Percentiles rank a stretch among this genome's conserved stretches.
These are phyloP conservation scores for Sycophila texana DNA, from an alignment of 2,888 invertebrate genomes.

Conservation along the genomic window DNA sequence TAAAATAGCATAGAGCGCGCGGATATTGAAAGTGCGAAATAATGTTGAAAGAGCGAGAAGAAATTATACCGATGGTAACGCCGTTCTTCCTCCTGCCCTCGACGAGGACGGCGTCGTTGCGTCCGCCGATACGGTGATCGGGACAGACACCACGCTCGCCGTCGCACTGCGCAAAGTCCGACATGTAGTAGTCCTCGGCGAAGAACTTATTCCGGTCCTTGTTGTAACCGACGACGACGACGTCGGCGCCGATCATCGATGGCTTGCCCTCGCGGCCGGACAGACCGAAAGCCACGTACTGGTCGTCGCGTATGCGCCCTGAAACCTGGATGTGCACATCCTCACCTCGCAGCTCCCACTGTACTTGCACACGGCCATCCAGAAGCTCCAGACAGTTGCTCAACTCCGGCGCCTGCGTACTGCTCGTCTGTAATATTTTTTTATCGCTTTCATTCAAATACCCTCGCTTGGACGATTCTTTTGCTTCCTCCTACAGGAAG, in stretches of 20 bases:
- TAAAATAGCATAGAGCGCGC: too few relatives aligned
- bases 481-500: too few relatives aligned
- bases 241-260: slow-evolving; percentile 89
- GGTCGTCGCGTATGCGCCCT: slow-evolving; percentile 87
- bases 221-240: slow-evolving; percentile 88
- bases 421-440: slow-evolving; percentile 83
- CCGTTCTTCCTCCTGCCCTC: slow-evolving; percentile 87
- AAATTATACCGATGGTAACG: slow-evolving; percentile 80
- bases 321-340: slow-evolving; percentile 87
- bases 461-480: too few relatives aligned
- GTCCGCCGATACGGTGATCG: slow-evolving; percentile 87
- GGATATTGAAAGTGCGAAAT: too few relatives aligned
- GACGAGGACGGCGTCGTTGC: slow-evolving; percentile 85
- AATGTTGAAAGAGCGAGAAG: too few relatives aligned
- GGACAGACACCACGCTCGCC: slow-evolving; percentile 91
- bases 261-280: slow-evolving; percentile 86
- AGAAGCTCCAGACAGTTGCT: slow-evolving; percentile 91
- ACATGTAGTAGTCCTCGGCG: slow-evolving; percentile 91
- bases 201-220: slow-evolving; percentile 80
- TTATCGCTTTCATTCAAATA: not conserved
- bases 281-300: slow-evolving; percentile 92
- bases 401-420: slow-evolving; percentile 81
- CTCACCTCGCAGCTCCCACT: slow-evolving; percentile 89
- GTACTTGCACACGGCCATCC: slow-evolving; percentile 88
- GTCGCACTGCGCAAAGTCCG: slow-evolving; percentile 88